Percentiles rank a stretch among this genome's conserved stretches.
phyloP scores from a whole-genome alignment of 2,888 invertebrate species.

The Tineola bisselliella region DNA sequence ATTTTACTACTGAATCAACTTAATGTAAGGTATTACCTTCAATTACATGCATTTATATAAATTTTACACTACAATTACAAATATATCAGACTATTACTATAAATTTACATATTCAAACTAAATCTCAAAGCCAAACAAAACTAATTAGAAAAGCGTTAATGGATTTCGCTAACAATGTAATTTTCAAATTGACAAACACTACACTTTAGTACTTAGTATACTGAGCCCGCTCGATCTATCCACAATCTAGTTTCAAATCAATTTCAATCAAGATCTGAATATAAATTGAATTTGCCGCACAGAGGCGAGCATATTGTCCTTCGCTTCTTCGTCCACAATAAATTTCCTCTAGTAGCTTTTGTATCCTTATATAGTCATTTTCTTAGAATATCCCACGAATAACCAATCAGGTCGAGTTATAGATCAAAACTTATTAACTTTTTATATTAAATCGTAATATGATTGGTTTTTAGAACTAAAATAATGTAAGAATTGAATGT shows the following conservation, averaged over 20 bases:
- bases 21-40: background rate
- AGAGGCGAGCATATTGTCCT: constrained; percentile 14
- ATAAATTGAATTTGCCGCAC: constrained; percentile 51
- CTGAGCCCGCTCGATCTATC: constrained; percentile 28
- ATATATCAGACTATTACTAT: no score
- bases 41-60: background rate
- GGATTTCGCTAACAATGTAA: constrained; percentile 9
- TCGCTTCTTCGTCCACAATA: background rate
- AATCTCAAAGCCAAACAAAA: background rate
- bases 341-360: constrained; percentile 1
- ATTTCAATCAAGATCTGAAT: constrained; percentile 44
- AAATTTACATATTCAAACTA: background rate
- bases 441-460: no score
- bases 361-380: constrained; percentile 4
- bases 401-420: background rate
- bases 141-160: constrained; percentile 1
- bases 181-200: constrained; percentile 13
- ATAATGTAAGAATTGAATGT: no score
- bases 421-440: no score
- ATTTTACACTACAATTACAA: no score
- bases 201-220: constrained; percentile 16
- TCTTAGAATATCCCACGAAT: background rate
- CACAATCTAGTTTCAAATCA: constrained; percentile 49
- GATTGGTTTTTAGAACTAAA: no score
- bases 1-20: background rate